Percentiles rank a stretch among this genome's conserved stretches.
phyloP scores from a whole-genome alignment of 2,888 invertebrate genomes.

The Branchellion lobata region DNA sequence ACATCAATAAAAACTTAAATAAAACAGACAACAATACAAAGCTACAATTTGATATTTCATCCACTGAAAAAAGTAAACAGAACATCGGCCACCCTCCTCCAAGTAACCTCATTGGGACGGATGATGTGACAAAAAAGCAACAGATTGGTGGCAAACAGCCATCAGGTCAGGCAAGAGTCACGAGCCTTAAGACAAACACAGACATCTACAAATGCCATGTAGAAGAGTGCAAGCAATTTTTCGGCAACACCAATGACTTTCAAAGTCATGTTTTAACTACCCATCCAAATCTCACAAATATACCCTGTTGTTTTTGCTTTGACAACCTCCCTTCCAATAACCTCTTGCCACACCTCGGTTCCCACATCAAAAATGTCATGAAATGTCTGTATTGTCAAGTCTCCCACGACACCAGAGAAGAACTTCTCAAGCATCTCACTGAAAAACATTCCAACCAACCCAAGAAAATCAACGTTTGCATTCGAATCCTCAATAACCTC shows the following conservation, averaged over 20 bases:
- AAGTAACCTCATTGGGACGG: not conserved
- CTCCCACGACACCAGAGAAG: constrained; percentile 39
- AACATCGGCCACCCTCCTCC: too few species aligned
- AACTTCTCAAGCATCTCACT: constrained; percentile 43
- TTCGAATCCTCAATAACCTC: constrained; percentile 44
- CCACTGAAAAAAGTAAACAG: too few species aligned
- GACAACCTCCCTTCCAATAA: not conserved
- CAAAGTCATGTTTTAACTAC: constrained; percentile 6
- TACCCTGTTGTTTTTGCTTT: constrained; percentile 46
- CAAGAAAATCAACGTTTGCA: constrained; percentile 47
- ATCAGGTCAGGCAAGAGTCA: constrained; percentile 25
- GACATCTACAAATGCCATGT: constrained; percentile 43
- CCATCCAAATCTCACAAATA: constrained; percentile 17
- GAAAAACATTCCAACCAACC: constrained; percentile 45
- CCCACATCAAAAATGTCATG: constrained; percentile 44
- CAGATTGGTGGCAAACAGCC: not conserved
- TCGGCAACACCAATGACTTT: constrained; percentile 44
- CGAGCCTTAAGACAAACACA: constrained; percentile 34
- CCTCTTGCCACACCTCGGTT: constrained; percentile 24
- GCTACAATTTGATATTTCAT: too few species aligned
- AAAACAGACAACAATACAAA: too few species aligned
- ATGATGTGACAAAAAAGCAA: not conserved
- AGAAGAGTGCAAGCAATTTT: constrained; percentile 20
- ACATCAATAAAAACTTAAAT: too few species aligned
- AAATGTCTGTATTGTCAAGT: constrained; percentile 47